phyloP scores from a whole-genome alignment of 2,797 vertebrate species.

The Protosalanx chinensis region DNA sequence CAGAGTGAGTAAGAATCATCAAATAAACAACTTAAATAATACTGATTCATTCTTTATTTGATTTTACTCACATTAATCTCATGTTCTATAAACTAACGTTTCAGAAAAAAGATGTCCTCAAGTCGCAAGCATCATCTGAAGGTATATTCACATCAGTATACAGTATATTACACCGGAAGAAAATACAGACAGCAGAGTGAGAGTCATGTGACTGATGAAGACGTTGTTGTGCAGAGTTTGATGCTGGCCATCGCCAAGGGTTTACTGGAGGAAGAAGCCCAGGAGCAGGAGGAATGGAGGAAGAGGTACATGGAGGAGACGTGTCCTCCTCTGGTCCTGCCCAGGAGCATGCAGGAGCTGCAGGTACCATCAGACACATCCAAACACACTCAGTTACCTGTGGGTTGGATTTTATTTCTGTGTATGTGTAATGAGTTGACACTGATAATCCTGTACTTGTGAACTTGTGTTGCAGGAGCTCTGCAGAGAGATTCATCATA shows the following conservation, averaged over 20 bases:
- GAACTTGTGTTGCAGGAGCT: conserved; percentile 74
- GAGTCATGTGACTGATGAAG: neutral
- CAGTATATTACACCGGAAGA: neutral
- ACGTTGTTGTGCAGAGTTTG: conserved; percentile 77
- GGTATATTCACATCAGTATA: conserved; percentile 51
- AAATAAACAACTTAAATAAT: too few relatives aligned
- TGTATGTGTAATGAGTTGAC: too few relatives aligned
- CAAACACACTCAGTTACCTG: neutral
- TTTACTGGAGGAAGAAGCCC: conserved; percentile 82
- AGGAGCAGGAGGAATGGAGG: conserved; percentile 77
- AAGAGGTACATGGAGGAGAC: conserved; percentile 79
- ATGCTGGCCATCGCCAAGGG: conserved; percentile 91
- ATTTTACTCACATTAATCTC: neutral
- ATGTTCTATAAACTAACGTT: conserved; percentile 10
- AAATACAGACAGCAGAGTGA: neutral
- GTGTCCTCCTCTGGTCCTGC: conserved; percentile 79
- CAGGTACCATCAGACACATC: conserved; percentile 70
- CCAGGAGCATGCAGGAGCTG: conserved; percentile 80
- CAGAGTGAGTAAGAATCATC: conserved; percentile 65
- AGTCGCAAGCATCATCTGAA: conserved; percentile 89
- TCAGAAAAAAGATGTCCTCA: conserved; percentile 87
- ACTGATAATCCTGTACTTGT: neutral
- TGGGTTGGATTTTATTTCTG: neutral
- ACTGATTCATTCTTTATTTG: too few relatives aligned
- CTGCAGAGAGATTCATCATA: conserved; percentile 84